These are phyloP conservation scores for Ecliptopera silaceata DNA, from an alignment of 2,888 invertebrate genomes.

Conservation along the genomic window DNA sequence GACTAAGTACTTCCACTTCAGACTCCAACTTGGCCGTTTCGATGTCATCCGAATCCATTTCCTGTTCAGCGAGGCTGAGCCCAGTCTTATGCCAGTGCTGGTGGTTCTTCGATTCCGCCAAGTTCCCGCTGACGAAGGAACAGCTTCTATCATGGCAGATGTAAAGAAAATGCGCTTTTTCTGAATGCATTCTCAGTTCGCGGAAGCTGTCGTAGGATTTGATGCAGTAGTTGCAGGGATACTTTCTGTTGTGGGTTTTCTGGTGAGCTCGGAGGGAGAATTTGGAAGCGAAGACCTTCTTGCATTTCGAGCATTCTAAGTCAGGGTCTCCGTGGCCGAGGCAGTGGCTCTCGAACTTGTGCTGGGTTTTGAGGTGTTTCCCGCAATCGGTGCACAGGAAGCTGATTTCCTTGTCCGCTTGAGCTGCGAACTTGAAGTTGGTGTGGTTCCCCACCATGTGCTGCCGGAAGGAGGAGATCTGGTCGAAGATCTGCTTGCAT, in stretches of 20 bases:
- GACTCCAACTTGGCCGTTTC: slow-evolving; percentile 27
- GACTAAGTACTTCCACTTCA: background rate
- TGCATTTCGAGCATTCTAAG: slow-evolving; percentile 69
- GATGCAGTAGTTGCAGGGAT: slow-evolving; percentile 56
- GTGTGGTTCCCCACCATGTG: slow-evolving; percentile 61
- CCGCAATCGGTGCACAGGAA: slow-evolving; percentile 67
- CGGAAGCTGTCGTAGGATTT: slow-evolving; percentile 52
- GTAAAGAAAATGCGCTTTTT: slow-evolving; percentile 54
- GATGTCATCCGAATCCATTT: slow-evolving; percentile 41
- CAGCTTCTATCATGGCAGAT: slow-evolving; percentile 55
- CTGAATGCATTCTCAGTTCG: slow-evolving; percentile 52
- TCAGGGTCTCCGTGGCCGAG: slow-evolving; percentile 74
- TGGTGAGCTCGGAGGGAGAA: slow-evolving; percentile 67
- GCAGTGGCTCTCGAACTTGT: slow-evolving; percentile 67
- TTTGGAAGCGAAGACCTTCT: slow-evolving; percentile 75
- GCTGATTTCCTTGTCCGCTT: slow-evolving; percentile 40
- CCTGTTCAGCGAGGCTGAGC: background rate
- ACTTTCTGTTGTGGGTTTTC: slow-evolving; percentile 65
- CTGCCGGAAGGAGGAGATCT: slow-evolving; percentile 60
- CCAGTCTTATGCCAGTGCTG: slow-evolving; percentile 37
- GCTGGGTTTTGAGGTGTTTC: slow-evolving; percentile 60
- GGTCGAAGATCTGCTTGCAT: slow-evolving; percentile 70
- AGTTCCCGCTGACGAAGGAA: slow-evolving; percentile 44
- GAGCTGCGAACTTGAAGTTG: slow-evolving; percentile 27
- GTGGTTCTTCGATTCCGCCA: slow-evolving; percentile 47